Conservation (phyloP, 1,140 invertebrate species). For the Papilio machaon region DNA sequence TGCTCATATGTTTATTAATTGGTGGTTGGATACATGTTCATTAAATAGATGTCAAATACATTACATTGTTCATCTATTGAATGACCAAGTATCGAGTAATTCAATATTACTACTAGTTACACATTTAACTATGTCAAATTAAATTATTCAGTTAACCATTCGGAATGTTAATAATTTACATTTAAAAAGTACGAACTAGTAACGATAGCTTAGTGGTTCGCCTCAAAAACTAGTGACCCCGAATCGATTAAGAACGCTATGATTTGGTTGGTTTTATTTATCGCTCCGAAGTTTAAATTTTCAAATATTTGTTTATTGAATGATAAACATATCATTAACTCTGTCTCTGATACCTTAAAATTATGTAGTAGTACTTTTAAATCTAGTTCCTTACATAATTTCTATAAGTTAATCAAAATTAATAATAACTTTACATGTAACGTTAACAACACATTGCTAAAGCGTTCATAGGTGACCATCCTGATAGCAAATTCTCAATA, state of each 20-base stretch:
- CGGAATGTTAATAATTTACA: not conserved
- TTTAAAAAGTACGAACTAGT: not conserved
- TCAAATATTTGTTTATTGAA: not conserved
- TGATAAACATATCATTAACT: not conserved
- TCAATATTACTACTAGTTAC: not conserved
- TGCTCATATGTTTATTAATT: too few relatives aligned
- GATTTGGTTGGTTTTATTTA: not conserved
- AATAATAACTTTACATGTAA: not conserved
- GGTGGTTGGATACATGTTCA: not conserved
- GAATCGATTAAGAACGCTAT: not conserved
- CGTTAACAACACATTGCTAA: not conserved
- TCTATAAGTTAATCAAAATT: too few relatives aligned
- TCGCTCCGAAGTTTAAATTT: not conserved
- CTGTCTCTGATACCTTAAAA: not conserved
- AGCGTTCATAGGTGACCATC: not conserved
- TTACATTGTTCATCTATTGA: not conserved
- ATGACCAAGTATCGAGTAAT: not conserved
- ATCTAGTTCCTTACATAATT: too few relatives aligned
- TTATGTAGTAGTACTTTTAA: too few relatives aligned
- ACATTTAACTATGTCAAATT: not conserved
- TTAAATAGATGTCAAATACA: not conserved
- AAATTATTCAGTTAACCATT: not conserved
- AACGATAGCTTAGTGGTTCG: conserved; percentile 8
- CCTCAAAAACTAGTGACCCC: conserved; percentile 14
- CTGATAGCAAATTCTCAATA: not conserved